These are phyloP conservation scores for Anoplolepis gracilipes DNA, from an alignment of 1,140 invertebrate genomes.

Conservation along the genomic window DNA sequence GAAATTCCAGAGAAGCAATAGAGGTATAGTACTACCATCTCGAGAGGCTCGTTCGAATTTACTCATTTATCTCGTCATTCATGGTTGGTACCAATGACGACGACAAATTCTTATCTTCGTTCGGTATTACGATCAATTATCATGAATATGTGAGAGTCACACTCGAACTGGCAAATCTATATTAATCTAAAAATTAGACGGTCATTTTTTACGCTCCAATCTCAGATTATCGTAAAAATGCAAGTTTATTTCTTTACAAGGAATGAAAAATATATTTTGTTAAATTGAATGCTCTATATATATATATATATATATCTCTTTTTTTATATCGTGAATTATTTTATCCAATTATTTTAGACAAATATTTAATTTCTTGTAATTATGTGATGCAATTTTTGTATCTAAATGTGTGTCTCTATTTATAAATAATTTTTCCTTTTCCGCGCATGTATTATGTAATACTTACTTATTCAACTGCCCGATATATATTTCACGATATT, in stretches of 20 bases:
- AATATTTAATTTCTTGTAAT: background rate
- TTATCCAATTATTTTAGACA: too few relatives aligned
- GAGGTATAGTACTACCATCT: constrained; percentile 34
- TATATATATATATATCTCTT: too few relatives aligned
- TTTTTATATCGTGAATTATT: too few relatives aligned
- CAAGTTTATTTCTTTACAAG: background rate
- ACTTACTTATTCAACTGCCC: background rate
- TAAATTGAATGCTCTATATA: background rate
- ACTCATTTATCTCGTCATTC: background rate
- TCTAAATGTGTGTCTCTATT: background rate
- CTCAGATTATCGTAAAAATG: background rate
- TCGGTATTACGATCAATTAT: background rate
- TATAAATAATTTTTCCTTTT: background rate
- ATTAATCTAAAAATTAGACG: background rate
- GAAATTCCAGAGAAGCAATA: background rate
- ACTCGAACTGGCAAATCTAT: background rate
- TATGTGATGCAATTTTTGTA: background rate
- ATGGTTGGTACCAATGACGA: background rate
- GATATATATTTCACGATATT: background rate
- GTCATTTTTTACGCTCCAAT: background rate
- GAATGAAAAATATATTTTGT: background rate
- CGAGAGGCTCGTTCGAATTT: background rate
- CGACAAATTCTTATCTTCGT: constrained; percentile 11
- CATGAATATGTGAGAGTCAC: background rate
- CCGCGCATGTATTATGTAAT: background rate